phyloP scores from a whole-genome alignment of 2,113 vertebrate genomes.

The Lophius piscatorius region DNA sequence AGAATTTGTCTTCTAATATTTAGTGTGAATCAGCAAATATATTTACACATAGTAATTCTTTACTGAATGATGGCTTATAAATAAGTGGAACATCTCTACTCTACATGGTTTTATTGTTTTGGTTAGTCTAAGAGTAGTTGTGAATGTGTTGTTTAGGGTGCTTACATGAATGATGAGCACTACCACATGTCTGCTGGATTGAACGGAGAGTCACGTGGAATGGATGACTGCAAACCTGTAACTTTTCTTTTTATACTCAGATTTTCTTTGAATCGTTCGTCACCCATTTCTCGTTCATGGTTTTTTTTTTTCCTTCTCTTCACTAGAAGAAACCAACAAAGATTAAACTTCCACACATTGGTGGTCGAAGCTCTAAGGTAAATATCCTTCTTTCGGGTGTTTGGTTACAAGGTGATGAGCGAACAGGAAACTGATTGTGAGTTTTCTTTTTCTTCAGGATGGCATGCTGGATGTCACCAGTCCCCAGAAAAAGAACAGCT shows the following conservation, averaged over 20 bases:
- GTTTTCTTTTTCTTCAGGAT: slow-evolving; percentile 18
- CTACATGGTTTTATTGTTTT: too few relatives aligned
- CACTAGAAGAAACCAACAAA: slow-evolving; percentile 39
- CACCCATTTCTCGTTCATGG: background rate
- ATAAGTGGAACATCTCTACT: too few relatives aligned
- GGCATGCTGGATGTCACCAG: background rate
- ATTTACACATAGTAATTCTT: too few relatives aligned
- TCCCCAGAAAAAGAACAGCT: slow-evolving; percentile 26
- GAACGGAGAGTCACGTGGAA: background rate
- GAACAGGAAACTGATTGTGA: background rate
- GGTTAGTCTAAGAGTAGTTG: background rate
- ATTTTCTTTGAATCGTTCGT: background rate
- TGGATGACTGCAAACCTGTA: slow-evolving; percentile 51
- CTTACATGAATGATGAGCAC: slow-evolving; percentile 15
- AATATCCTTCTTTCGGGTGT: background rate
- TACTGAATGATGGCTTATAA: too few relatives aligned
- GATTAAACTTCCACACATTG: background rate
- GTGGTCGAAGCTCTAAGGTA: slow-evolving; percentile 45
- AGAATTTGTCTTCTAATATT: too few relatives aligned
- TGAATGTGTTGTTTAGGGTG: slow-evolving; percentile 23
- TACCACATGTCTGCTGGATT: slow-evolving; percentile 5
- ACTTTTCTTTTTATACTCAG: background rate
- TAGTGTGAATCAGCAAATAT: too few relatives aligned
- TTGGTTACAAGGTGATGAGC: too few relatives aligned
- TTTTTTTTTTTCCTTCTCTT: background rate